A percentile compares a stretch with the other conserved stretches of the same genome.
Evolutionary conservation across 2,888 invertebrate genomes (phyloP).

Genomic region (Eupeodes luniger): DNA sequence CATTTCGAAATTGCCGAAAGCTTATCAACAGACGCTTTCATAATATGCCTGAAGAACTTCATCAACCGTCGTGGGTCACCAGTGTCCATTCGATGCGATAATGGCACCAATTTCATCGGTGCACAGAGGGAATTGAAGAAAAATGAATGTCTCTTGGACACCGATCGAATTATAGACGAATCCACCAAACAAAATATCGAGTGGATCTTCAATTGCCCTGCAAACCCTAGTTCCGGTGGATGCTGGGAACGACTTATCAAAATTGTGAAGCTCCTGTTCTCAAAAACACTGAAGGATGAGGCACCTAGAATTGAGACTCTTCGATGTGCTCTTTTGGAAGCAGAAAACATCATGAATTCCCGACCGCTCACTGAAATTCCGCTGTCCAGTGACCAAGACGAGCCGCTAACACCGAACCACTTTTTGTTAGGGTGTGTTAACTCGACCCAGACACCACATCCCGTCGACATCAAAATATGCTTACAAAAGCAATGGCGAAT

Average conservation of each 20-base stretch:
- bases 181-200: slow-evolving; percentile 32
- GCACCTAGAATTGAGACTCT: slow-evolving; percentile 65
- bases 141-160: not conserved
- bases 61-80: slow-evolving; percentile 56
- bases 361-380: slow-evolving; percentile 24
- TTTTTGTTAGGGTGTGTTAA: no score
- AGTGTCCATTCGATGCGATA: slow-evolving; percentile 60
- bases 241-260: slow-evolving; percentile 73
- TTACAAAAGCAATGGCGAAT: no score
- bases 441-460: no score
- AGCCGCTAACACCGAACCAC: no score
- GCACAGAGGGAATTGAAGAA: slow-evolving; percentile 49
- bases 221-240: slow-evolving; percentile 74
- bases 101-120: slow-evolving; percentile 68
- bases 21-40: slow-evolving; percentile 43
- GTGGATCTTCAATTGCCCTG: slow-evolving; percentile 30
- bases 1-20: slow-evolving; percentile 66
- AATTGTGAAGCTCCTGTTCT: slow-evolving; percentile 46
- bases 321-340: slow-evolving; percentile 62
- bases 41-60: slow-evolving; percentile 58
- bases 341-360: slow-evolving; percentile 65
- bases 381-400: no score
- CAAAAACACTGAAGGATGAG: slow-evolving; percentile 43
- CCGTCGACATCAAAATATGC: no score
- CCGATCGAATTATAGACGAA: slow-evolving; percentile 1